phyloP scores from a whole-genome alignment of 2,888 invertebrate species.

The Chirona hameri region DNA sequence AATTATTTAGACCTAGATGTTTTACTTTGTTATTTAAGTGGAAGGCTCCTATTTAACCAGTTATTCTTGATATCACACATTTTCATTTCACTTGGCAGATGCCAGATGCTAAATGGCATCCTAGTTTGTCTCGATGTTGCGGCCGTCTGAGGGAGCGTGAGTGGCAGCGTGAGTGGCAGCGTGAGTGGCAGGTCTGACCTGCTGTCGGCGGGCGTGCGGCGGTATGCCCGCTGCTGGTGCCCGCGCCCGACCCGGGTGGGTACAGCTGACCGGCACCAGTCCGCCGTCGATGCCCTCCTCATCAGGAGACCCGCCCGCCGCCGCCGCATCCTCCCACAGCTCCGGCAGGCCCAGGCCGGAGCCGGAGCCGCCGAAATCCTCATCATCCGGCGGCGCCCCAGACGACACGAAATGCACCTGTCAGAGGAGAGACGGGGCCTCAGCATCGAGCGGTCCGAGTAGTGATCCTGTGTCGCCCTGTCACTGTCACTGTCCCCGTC shows the following conservation, averaged over 20 bases:
- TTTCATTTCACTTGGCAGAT: too few species aligned
- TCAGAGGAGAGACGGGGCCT: background rate
- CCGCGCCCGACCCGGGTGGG: background rate
- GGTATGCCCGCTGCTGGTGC: background rate
- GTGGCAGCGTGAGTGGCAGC: too few species aligned
- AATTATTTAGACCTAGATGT: too few species aligned
- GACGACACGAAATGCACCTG: constrained; percentile 3
- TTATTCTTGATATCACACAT: too few species aligned
- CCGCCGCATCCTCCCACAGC: background rate
- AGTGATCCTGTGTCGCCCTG: too few species aligned
- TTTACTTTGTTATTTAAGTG: too few species aligned
- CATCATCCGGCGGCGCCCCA: constrained; percentile 6
- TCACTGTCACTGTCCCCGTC: too few species aligned
- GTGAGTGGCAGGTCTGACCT: background rate
- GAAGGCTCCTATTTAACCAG: too few species aligned
- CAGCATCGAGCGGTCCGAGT: too few species aligned
- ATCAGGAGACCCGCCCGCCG: background rate
- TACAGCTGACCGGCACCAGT: constrained; percentile 1
- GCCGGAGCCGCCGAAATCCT: background rate
- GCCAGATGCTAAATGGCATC: too few species aligned
- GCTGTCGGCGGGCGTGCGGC: background rate
- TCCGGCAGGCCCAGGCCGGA: constrained; percentile 1
- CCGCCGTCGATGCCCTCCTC: background rate
- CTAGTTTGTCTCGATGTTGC: too few species aligned
- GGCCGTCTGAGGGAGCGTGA: too few species aligned